Conservation (phyloP, 2,888 invertebrate genomes). For the Sepioteuthis lessoniana region DNA sequence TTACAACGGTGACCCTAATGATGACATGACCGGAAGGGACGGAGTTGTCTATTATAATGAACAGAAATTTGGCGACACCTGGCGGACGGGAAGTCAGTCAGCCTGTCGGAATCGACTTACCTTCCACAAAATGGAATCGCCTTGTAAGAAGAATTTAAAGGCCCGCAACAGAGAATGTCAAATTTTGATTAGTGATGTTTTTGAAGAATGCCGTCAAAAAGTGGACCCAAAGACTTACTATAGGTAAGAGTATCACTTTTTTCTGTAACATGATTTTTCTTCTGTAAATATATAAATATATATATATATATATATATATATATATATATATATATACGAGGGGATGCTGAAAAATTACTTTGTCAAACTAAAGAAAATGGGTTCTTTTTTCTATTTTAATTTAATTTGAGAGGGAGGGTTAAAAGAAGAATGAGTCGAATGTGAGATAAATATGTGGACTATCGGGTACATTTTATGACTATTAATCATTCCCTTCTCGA, state of each 20-base stretch:
- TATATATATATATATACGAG: too few relatives aligned
- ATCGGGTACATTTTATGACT: too few relatives aligned
- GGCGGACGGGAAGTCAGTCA: constrained; percentile 87
- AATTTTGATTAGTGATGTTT: constrained; percentile 78
- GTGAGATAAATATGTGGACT: too few relatives aligned
- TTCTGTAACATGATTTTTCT: background rate
- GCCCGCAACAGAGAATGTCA: constrained; percentile 76
- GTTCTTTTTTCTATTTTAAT: too few relatives aligned
- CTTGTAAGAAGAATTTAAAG: constrained; percentile 61
- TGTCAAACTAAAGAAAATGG: too few relatives aligned
- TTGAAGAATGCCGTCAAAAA: constrained; percentile 85
- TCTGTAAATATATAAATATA: background rate
- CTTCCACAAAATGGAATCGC: constrained; percentile 56
- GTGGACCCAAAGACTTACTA: constrained; percentile 88
- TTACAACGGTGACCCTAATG: constrained; percentile 89
- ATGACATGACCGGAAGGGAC: constrained; percentile 81
- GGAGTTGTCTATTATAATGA: constrained; percentile 80
- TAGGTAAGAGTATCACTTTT: constrained; percentile 77
- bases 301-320: background rate
- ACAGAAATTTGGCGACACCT: constrained; percentile 87
- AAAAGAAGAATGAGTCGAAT: too few relatives aligned
- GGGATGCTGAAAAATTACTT: too few relatives aligned
- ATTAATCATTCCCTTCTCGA: too few relatives aligned
- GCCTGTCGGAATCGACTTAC: constrained; percentile 65
- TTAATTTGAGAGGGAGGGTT: too few relatives aligned